Evolutionary conservation across 2,797 vertebrate species (phyloP), one percentile per base, ranked within the genome.

Genomic region (Ceyx erithaca): DNA sequence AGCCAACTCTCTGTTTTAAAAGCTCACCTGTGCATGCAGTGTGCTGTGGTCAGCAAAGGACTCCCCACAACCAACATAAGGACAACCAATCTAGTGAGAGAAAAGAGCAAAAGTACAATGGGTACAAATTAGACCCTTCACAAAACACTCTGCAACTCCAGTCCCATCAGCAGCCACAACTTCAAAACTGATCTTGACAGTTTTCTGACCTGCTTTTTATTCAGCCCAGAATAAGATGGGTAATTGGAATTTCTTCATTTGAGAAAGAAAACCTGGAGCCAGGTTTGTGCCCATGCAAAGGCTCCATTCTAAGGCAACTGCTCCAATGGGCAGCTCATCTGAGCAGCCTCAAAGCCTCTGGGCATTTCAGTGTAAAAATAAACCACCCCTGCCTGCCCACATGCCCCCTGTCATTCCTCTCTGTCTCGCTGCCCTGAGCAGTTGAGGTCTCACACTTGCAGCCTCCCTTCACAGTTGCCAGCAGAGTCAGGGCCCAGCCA

Each of bases 31-130:
- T 13, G 99, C 99, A 0, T 99, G 99, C 87, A 99, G 97, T 13
- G 99, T 99, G 97, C 99, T 99, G 97, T 99, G 99, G 94, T 99
- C 99, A 7, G 98, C 98, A 85, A 97, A 98, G 31, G 99, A 99
- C 82, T 99, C 99, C 85, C 99, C 99, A 48, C 99, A 99, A 40
- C 99, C 99, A 18, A 99, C 98, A 1, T 99, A 99, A 12, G 98
- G 96, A 92, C 99, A 99, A 80, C 98, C 98, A n/a, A 96, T 98
- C 99, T 99, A 80, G 41, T 49, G 52, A 85, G 61, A 61, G 49
- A 20, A 58, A 30, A 52, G 28, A 72, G 75, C 15, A 76, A 8
- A 72, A 58, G 22, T 6, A 25, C 64, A 43, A 8, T 1, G 17
- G 26, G 33, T 9, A 25, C 21, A 43, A 41, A 33, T 49, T 7